Conservation (phyloP, 2,113 vertebrate species). For the Morone chrysops region DNA sequence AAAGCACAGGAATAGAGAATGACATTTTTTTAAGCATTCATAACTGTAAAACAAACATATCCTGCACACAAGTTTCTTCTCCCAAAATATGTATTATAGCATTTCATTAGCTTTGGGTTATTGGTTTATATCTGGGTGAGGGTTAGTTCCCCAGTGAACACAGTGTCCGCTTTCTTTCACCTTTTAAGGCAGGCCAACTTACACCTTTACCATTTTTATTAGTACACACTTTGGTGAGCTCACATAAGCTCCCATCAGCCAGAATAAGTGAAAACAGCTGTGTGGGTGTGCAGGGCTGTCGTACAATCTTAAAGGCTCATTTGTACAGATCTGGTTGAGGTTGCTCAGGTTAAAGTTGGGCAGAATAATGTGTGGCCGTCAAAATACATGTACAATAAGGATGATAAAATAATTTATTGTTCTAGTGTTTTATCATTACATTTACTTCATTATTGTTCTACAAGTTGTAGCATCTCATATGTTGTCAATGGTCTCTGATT, state of each 20-base stretch:
- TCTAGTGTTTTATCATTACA: too few relatives aligned
- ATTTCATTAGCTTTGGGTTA: not conserved
- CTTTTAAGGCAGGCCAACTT: too few relatives aligned
- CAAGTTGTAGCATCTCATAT: too few relatives aligned
- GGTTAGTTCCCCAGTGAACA: not conserved
- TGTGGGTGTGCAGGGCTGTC: too few relatives aligned
- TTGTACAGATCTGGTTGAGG: not conserved
- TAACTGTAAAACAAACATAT: not conserved
- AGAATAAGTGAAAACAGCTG: too few relatives aligned
- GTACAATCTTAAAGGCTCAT: not conserved
- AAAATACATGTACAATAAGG: not conserved
- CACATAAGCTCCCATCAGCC: not conserved
- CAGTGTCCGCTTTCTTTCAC: not conserved
- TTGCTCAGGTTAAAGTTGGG: not conserved
- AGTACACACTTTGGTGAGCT: not conserved
- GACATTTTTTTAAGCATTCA: not conserved
- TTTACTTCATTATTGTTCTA: too few relatives aligned
- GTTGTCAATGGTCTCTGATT: too few relatives aligned
- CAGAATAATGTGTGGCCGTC: not conserved
- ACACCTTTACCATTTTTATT: too few relatives aligned
- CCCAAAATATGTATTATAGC: too few relatives aligned
- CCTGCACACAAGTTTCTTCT: not conserved
- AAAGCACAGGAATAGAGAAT: constrained; percentile 13
- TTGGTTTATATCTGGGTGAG: not conserved
- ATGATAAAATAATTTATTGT: not conserved